A percentile compares a stretch with the other conserved stretches of the same genome.
phyloP scores from a whole-genome alignment of 2,888 invertebrate genomes.

The Ennomos erosarius region DNA sequence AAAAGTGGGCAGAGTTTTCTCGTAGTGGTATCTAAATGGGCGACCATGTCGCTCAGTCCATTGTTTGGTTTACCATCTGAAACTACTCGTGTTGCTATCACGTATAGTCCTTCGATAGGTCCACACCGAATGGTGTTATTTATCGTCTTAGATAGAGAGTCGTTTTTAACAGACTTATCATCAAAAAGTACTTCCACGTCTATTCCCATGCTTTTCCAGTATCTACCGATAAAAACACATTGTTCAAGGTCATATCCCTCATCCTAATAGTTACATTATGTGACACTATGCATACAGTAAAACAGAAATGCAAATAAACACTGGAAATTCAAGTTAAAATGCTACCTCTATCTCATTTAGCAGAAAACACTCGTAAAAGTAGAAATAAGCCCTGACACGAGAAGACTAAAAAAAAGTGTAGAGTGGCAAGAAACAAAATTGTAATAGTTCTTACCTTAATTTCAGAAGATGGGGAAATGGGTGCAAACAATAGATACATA shows the following conservation, averaged over 20 bases:
- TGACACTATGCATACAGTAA: too few species aligned
- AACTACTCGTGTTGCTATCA: neutral
- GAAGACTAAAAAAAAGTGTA: too few species aligned
- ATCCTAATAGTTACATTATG: too few species aligned
- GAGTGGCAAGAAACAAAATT: too few species aligned
- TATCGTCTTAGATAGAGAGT: neutral
- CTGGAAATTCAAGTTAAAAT: too few species aligned
- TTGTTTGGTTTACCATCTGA: neutral
- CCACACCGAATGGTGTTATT: neutral
- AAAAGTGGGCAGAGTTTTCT: conserved; percentile 5
- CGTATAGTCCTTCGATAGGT: conserved; percentile 21
- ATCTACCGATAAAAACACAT: conserved; percentile 4
- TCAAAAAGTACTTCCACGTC: conserved; percentile 9
- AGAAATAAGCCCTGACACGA: too few species aligned
- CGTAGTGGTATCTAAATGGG: conserved; percentile 7
- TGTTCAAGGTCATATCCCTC: neutral
- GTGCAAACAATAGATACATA: conserved; percentile 40
- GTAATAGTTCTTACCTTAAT: neutral
- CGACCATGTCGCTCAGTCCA: neutral
- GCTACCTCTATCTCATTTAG: too few species aligned
- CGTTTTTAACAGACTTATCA: neutral
- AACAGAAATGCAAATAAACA: too few species aligned
- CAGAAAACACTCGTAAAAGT: too few species aligned
- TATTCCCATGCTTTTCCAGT: conserved; percentile 14
- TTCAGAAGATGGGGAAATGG: conserved; percentile 10